Evolutionary conservation across 2,113 vertebrate species (phyloP).

Genomic region (Cyanoramphus novaezelandiae): DNA sequence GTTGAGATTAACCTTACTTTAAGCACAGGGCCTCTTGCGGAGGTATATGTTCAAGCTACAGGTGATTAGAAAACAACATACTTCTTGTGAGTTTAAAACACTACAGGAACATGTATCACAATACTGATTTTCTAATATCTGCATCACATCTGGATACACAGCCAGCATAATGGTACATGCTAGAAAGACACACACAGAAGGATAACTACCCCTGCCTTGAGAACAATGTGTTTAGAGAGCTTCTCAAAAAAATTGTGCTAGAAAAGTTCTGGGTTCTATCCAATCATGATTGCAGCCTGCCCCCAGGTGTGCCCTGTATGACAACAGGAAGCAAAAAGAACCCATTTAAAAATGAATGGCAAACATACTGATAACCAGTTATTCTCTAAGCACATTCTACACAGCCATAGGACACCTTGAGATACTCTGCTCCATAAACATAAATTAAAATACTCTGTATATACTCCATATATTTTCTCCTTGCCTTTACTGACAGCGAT

Average conservation of each 20-base stretch:
- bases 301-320: too few species aligned
- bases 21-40: neutral
- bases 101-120: neutral
- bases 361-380: neutral
- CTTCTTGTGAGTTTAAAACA: neutral
- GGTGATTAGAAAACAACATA: neutral
- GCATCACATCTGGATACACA: neutral
- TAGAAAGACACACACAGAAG: neutral
- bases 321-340: neutral
- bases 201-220: neutral
- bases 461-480: neutral
- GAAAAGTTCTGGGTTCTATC: neutral
- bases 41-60: neutral
- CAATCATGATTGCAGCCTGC: neutral
- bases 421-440: neutral
- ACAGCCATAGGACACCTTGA: neutral
- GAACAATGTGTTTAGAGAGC: neutral
- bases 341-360: neutral
- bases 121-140: neutral
- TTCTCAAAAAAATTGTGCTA: neutral
- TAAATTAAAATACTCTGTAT: neutral
- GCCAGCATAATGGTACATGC: too few species aligned
- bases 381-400: neutral
- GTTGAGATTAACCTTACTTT: neutral
- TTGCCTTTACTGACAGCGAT: neutral